Evolutionary conservation across 2,113 vertebrate species (phyloP).

Genomic region (Tamias sibiricus): DNA sequence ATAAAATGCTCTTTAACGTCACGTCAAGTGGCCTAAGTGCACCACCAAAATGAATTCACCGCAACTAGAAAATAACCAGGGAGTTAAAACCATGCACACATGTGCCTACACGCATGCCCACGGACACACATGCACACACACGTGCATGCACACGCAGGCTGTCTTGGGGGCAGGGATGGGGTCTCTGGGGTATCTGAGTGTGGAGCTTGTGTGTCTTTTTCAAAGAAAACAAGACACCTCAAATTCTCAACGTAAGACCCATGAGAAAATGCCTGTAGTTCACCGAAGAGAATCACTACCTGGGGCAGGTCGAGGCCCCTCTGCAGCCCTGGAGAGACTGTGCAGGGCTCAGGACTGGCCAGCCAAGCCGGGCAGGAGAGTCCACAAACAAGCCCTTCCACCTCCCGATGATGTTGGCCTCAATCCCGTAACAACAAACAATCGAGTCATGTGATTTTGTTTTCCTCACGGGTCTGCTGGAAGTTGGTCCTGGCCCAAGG

Average conservation of each 20-base stretch:
- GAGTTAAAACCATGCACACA: background rate
- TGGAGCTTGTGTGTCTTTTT: conserved; percentile 30
- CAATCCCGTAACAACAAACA: conserved; percentile 24
- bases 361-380: background rate
- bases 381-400: background rate
- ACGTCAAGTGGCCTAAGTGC: background rate
- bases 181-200: background rate
- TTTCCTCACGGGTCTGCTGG: conserved; percentile 67
- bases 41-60: background rate
- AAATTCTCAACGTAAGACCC: conserved; percentile 21
- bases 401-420: conserved; percentile 31
- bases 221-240: conserved; percentile 63
- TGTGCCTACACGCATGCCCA: too few species aligned
- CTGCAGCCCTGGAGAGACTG: background rate
- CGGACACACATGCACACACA: too few species aligned
- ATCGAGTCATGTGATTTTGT: conserved; percentile 70
- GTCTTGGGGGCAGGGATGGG: background rate
- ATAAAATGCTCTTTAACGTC: background rate
- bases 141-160: too few species aligned
- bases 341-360: background rate
- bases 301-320: conserved; percentile 23
- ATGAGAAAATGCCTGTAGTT: conserved; percentile 65
- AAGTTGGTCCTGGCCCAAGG: conserved; percentile 50
- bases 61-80: background rate
- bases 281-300: conserved; percentile 49